Base-by-base conservation (phyloP, 1,140 invertebrate species). In the Leptinotarsa lineolata region DNA sequence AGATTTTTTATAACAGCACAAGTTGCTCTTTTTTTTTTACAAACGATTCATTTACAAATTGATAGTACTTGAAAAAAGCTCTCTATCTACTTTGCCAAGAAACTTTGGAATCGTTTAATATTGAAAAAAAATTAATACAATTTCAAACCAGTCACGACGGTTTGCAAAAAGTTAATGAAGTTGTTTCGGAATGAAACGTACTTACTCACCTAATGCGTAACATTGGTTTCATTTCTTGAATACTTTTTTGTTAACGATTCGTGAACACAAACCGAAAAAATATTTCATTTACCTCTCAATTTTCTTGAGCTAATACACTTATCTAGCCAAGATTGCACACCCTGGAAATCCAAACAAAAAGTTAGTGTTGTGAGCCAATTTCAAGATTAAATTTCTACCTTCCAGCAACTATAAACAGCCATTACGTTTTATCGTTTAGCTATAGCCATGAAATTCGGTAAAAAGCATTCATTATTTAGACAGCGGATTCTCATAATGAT, bases 301-400 rank as follows among this genome's bases (percentile, higher is more conserved):
- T 54, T 20, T 63, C 61, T 63, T 18, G 61, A 63, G 24, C 20
- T 63, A 21, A 30, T 22, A 21, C 61, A 63, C 18, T n/a, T 22
- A 20, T 18, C 24, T n/a, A 22, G 24, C 61, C 20, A 20, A 63
- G 61, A 63, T 63, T 63, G 61, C 61, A 20, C 20, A 63, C 20
- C 45, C n/a, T 39, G 45, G 45, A 15, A 68, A 39, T 68, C 66
- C 24, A 30, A 68, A 68, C 45, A 54, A 68, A 68, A 45, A 68
- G 66, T 68, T 68, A 54, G 18, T 68, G 66, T 44, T 68, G 16
- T 68, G 45, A 68, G 66, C 66, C 66, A 68, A 68, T 68, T 68
- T 68, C 66, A 16, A 68, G 66, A 68, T 68, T 68, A 68, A 68
- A 68, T 48, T 68, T 68, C 66, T 48, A 68, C 66, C 66, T 68